Conservation (phyloP, 2,113 vertebrate genomes). For the Charina bottae region DNA sequence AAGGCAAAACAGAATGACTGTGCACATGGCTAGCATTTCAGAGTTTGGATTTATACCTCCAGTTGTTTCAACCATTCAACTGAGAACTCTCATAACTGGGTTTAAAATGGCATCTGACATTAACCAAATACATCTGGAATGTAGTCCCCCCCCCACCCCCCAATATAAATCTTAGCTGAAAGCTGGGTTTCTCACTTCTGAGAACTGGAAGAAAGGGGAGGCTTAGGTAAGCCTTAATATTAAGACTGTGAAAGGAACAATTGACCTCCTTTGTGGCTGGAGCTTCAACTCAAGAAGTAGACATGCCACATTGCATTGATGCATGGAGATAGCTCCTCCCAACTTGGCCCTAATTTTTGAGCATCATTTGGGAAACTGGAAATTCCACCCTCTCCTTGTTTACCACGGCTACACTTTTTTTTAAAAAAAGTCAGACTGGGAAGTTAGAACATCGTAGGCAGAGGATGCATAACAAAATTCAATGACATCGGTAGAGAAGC, state of each 20-base stretch:
- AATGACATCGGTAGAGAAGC: background rate
- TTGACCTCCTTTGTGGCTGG: background rate
- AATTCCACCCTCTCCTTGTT: background rate
- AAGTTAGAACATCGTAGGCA: background rate
- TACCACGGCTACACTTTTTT: background rate
- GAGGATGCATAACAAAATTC: background rate
- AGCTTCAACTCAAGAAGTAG: no score
- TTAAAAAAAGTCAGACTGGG: background rate
- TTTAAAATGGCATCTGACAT: background rate
- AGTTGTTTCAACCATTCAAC: accelerated
- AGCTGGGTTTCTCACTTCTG: no score
- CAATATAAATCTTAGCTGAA: background rate
- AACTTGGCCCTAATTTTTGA: background rate
- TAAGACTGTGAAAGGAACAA: background rate
- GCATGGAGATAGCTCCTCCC: no score
- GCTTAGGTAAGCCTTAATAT: background rate
- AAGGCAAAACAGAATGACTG: accelerated
- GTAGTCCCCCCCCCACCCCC: background rate
- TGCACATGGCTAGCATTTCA: accelerated
- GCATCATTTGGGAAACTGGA: background rate
- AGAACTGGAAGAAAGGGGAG: background rate
- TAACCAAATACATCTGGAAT: background rate
- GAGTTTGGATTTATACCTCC: accelerated
- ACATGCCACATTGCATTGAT: no score
- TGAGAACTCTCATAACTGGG: background rate